Evolutionary conservation across 2,797 vertebrate species (phyloP), one percentile per base, ranked within the genome.

Genomic region (Ctenopoma multispine): DNA sequence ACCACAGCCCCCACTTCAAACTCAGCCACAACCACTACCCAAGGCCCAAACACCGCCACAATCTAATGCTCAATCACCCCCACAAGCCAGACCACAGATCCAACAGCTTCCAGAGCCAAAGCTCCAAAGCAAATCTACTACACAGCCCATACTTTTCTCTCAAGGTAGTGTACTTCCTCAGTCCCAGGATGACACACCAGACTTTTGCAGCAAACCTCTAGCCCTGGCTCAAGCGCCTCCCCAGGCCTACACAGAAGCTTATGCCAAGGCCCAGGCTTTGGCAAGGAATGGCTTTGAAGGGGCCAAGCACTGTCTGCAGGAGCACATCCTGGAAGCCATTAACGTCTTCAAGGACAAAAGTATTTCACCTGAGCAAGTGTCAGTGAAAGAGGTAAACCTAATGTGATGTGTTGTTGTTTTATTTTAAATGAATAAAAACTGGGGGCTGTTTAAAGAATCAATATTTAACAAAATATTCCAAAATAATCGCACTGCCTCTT

Each of bases 301-400:
- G 64, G 94, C 95, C 12, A 96, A 96, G 77, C 94, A 94, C 77
- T 95, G 95, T 24, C 92, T 98, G 1, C 96, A 97, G 81, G 92
- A 93, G 0, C 96, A 95, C 57, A 92, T 99, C 85, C 81, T 77
- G 1, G 95, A 94, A 75, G 94, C 95, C 18, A 89, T 96, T 54
- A 91, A 87, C 23, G 77, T 96, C 47, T 91, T 98, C 61, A 83
- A 87, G 72, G 91, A 95, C 44, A 96, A 92, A 84, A 75, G 83
- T 27, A 64, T 82, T 61, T 90, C 89, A 0, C 57, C 92, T 0
- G 92, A 93, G 54, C 88, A 94, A 68, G 65, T 91, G 46, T 82
- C 93, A n/a, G 94, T 90, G 63, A 96, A 95, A 9, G 92, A 97
- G 95, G 97, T 97, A 72, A 94, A 83, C 3, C 3, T 20, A 20